phyloP scores from a whole-genome alignment of 2,888 invertebrate genomes.

The Exephanes ischioxanthus region DNA sequence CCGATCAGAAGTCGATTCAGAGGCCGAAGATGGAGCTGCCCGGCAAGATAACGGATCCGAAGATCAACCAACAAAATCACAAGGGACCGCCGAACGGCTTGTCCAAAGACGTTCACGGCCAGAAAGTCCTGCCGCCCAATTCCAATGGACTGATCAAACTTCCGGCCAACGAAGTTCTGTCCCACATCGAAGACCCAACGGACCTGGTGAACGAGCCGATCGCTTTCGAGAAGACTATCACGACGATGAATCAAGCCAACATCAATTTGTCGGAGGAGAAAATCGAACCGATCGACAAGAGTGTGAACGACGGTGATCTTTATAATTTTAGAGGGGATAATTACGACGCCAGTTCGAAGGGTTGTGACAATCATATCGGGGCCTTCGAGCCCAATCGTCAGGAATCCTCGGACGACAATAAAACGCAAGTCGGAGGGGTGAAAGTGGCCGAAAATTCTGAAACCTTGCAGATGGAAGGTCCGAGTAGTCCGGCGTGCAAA shows the following conservation, averaged over 20 bases:
- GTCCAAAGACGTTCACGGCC: conserved; percentile 77
- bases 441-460: conserved; percentile 41
- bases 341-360: conserved; percentile 52
- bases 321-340: conserved; percentile 59
- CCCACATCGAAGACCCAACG: conserved; percentile 60
- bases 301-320: conserved; percentile 42
- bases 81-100: conserved; percentile 78
- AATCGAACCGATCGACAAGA: conserved; percentile 45
- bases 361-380: conserved; percentile 58
- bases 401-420: conserved; percentile 62
- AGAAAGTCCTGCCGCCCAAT: conserved; percentile 74
- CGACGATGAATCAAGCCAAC: conserved; percentile 79
- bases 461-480: conserved; percentile 37
- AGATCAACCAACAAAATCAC: conserved; percentile 74
- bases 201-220: conserved; percentile 65
- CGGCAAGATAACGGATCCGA: conserved; percentile 77
- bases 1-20: conserved; percentile 74
- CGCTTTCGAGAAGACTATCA: conserved; percentile 74
- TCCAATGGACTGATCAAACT: conserved; percentile 77
- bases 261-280: conserved; percentile 76
- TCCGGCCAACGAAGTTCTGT: conserved; percentile 65
- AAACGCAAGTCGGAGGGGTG: conserved; percentile 54
- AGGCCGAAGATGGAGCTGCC: conserved; percentile 80
- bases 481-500: conserved; percentile 26
- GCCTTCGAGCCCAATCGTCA: conserved; percentile 45